Percentiles rank a stretch among this genome's conserved stretches.
Evolutionary conservation across 2,888 invertebrate species (phyloP).

Genomic region (Brenthis daphne): DNA sequence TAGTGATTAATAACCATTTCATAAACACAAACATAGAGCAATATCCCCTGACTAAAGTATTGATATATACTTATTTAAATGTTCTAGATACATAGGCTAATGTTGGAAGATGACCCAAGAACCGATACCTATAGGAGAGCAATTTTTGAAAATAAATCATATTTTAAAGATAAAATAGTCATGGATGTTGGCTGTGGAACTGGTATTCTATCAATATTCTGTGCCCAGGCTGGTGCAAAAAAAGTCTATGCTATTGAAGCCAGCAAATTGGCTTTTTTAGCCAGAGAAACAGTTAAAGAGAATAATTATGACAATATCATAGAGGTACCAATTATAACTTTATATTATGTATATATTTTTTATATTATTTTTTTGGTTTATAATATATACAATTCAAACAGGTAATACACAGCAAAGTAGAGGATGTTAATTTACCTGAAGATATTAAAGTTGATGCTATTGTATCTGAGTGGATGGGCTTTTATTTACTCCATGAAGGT

Average conservation of each 20-base stretch:
- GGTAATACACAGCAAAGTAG: conserved; percentile 89
- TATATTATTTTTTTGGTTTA: neutral
- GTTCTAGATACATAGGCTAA: conserved; percentile 88
- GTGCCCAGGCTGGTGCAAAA: conserved; percentile 94
- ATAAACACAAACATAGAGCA: too few species aligned
- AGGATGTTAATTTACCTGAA: conserved; percentile 86
- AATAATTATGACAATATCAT: conserved; percentile 86
- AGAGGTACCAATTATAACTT: conserved; percentile 74
- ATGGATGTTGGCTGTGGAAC: conserved; percentile 94
- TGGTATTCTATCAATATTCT: conserved; percentile 94
- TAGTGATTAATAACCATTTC: neutral
- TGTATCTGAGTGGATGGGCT: conserved; percentile 99
- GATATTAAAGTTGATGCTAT: conserved; percentile 91
- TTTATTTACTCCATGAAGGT: conserved; percentile 96
- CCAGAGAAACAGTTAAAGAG: conserved; percentile 85
- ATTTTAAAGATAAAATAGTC: conserved; percentile 89
- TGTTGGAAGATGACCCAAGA: conserved; percentile 89
- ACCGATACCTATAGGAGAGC: conserved; percentile 91
- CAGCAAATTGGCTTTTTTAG: conserved; percentile 85
- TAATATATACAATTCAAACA: conserved; percentile 44
- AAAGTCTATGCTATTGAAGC: conserved; percentile 94
- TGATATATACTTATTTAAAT: neutral
- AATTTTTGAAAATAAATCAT: conserved; percentile 84
- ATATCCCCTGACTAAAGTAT: neutral
- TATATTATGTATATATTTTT: neutral